phyloP scores from a whole-genome alignment of 2,113 vertebrate genomes.

The Emydocephalus ijimae region DNA sequence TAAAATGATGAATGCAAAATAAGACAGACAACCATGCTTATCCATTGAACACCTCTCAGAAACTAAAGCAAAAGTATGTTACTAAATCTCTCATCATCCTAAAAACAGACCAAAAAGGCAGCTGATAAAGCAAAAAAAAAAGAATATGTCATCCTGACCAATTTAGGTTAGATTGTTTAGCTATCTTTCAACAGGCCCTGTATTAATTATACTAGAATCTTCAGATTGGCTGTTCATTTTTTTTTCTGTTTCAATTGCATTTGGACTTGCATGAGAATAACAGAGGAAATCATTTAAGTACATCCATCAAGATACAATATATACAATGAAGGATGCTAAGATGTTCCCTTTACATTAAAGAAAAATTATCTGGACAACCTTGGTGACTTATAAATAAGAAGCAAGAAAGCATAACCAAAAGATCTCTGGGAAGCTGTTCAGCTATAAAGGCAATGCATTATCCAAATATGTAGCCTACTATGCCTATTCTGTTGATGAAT shows the following conservation, averaged over 20 bases:
- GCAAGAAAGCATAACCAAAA: neutral
- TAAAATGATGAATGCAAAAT: neutral
- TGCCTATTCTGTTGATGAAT: neutral
- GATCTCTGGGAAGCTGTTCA: neutral
- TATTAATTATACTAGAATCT: no score
- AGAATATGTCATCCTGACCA: neutral
- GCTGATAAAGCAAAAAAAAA: neutral
- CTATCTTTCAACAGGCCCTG: neutral
- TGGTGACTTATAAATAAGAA: neutral
- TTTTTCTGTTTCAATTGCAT: neutral
- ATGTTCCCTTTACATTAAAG: neutral
- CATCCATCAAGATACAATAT: neutral
- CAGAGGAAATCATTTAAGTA: neutral
- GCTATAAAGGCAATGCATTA: neutral
- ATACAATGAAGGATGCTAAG: neutral
- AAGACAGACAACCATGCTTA: fast-evolving
- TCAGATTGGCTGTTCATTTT: no score
- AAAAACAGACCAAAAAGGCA: neutral
- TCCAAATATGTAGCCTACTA: neutral
- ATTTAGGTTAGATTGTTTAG: fast-evolving
- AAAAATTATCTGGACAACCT: neutral
- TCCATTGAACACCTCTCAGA: conserved; percentile 7
- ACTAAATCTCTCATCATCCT: neutral
- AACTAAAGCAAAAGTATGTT: neutral
- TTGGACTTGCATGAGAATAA: neutral